phyloP scores from a whole-genome alignment of 2,888 invertebrate genomes.

The Stenchaetothrips biformis region DNA sequence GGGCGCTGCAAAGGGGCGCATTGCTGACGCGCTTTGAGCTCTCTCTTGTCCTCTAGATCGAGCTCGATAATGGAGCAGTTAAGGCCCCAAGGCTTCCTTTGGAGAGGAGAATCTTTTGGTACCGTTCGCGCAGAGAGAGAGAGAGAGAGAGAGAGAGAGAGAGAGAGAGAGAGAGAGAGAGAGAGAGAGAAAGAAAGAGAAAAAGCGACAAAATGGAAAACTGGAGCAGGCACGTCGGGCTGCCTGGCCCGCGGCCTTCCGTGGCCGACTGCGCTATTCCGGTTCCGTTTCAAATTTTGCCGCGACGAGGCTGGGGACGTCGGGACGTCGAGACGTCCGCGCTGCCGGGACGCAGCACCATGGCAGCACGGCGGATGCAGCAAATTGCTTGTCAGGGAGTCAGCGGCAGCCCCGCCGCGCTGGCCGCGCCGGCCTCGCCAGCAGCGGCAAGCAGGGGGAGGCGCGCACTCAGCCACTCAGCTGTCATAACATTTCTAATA shows the following conservation, averaged over 20 bases:
- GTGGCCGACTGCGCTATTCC: background rate
- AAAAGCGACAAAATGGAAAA: background rate
- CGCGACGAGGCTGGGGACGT: too few species aligned
- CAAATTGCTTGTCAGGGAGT: background rate
- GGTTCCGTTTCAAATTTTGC: too few species aligned
- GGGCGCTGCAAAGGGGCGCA: too few species aligned
- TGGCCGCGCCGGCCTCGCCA: background rate
- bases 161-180: background rate
- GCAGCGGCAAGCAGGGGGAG: too few species aligned
- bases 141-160: background rate
- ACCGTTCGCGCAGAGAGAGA: too few species aligned
- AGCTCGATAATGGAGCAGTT: too few species aligned
- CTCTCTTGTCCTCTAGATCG: too few species aligned
- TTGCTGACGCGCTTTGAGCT: too few species aligned
- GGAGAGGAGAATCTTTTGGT: too few species aligned
- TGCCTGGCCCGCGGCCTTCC: background rate
- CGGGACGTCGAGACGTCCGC: too few species aligned
- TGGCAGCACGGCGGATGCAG: background rate
- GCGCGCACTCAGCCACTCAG: too few species aligned
- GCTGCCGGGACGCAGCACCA: background rate
- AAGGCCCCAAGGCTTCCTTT: too few species aligned
- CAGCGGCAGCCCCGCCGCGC: background rate
- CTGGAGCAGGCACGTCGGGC: background rate
- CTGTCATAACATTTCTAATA: conserved; percentile 19
- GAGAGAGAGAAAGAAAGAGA: background rate